phyloP scores from a whole-genome alignment of 2,113 vertebrate genomes.

The Neogobius melanostomus region DNA sequence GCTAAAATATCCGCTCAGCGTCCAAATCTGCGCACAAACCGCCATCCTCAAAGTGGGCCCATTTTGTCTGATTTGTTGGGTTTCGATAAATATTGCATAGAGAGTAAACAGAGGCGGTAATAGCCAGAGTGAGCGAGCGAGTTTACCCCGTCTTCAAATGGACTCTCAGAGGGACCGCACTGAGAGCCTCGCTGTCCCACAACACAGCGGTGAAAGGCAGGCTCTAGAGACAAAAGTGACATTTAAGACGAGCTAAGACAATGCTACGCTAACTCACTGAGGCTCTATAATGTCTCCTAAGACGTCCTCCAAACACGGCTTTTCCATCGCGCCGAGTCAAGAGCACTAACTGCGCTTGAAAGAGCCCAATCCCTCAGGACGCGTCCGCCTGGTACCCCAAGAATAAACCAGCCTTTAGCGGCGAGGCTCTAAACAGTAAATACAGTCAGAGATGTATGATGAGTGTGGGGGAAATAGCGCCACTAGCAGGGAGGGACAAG shows the following conservation, averaged over 20 bases:
- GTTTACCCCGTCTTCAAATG: conserved; percentile 48
- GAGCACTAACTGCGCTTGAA: conserved; percentile 82
- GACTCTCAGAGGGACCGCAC: conserved; percentile 50
- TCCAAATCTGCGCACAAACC: not conserved
- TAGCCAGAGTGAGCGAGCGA: conserved; percentile 25
- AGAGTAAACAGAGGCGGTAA: conserved; percentile 52
- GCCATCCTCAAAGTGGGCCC: conserved; percentile 10
- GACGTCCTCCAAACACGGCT: conserved; percentile 77
- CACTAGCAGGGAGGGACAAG: conserved; percentile 1
- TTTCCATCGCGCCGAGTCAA: conserved; percentile 82
- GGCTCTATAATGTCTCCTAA: conserved; percentile 76
- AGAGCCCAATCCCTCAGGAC: conserved; percentile 73
- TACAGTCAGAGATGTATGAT: conserved; percentile 39
- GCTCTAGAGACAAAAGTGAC: conserved; percentile 75
- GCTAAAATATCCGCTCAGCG: not conserved
- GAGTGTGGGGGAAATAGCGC: conserved; percentile 11
- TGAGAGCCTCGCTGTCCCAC: conserved; percentile 52
- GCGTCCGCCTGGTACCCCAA: conserved; percentile 71
- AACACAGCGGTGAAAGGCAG: conserved; percentile 57
- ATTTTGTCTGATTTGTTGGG: conserved; percentile 45
- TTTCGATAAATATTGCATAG: conserved; percentile 56
- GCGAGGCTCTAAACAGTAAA: conserved; percentile 47
- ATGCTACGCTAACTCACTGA: conserved; percentile 55
- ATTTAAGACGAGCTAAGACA: conserved; percentile 78
- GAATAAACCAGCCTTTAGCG: conserved; percentile 77